These are phyloP conservation scores for Automeris io DNA, from an alignment of 2,888 invertebrate genomes.

Conservation along the genomic window DNA sequence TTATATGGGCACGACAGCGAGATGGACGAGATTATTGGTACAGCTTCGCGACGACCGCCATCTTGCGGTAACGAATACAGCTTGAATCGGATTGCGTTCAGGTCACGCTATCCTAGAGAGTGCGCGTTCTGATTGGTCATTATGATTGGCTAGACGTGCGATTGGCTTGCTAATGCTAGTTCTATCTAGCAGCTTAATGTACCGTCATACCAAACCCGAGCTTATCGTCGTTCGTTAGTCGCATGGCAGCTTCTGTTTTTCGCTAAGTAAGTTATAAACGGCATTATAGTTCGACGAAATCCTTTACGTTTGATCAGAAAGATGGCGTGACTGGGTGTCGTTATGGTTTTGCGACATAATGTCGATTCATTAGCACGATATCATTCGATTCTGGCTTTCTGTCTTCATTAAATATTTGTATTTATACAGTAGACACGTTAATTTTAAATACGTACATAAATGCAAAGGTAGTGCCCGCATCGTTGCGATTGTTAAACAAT, in stretches of 20 bases:
- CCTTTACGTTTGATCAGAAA: conserved; percentile 68
- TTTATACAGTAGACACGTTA: conserved; percentile 49
- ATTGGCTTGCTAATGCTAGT: conserved; percentile 60
- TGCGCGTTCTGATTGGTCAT: conserved; percentile 63
- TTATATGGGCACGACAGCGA: conserved; percentile 76
- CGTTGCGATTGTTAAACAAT: too few species aligned
- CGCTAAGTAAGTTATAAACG: conserved; percentile 73
- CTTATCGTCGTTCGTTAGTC: conserved; percentile 68
- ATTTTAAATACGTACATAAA: conserved; percentile 46
- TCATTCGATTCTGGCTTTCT: conserved; percentile 59
- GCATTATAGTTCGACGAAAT: conserved; percentile 55
- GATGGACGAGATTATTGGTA: conserved; percentile 75
- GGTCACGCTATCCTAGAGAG: conserved; percentile 75
- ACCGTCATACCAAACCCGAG: conserved; percentile 62
- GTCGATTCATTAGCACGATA: conserved; percentile 74
- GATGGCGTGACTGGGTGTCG: conserved; percentile 74
- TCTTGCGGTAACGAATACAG: conserved; percentile 73
- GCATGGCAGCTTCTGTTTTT: conserved; percentile 63
- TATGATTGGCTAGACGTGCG: conserved; percentile 61
- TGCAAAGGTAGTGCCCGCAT: conserved; percentile 56
- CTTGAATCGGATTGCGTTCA: conserved; percentile 70
- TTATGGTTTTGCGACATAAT: conserved; percentile 63
- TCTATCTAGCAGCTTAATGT: conserved; percentile 60
- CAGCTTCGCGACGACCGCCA: conserved; percentile 61
- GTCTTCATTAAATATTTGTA: conserved; percentile 73